Evolutionary conservation across 2,888 invertebrate genomes (phyloP), one percentile per base, ranked within the genome.

Genomic region (Pachliopta kotzebuea): DNA sequence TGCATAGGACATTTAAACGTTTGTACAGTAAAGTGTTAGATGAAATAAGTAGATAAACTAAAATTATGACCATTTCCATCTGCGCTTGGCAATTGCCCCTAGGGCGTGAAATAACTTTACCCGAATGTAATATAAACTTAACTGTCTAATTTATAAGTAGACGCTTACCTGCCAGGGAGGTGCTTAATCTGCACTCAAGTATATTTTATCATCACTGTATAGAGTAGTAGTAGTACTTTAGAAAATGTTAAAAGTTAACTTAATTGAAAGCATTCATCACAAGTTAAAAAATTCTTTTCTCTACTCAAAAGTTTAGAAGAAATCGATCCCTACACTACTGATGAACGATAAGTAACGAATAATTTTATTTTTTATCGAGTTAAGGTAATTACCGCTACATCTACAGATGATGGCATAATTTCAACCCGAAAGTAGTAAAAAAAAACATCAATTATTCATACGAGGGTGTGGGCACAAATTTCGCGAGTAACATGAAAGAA

Each of bases 141-240:
- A 60, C 20, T 52, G 61, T 50, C 37, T 66, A 55, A 59, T 58
- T 62, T 62, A 65, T 59, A 62, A 58, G 58, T 65, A 55, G 54
- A 55, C 58, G 55, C 37, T 50, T 65, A 49, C 61, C 58, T 23
- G 31, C 45, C 55, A 26, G 56, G 53, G 49, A 55, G 49, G 49
- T n/a, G 55, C 55, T 62, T 66, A 66, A 66, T 66, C 49, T 65
- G 18, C 65, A 65, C 50, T 65, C n/a, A 50, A 57, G 29, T 61
- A 61, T 20, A 57, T 61, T 57, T 61, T 56, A 60, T 31, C 42
- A 56, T 64, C 54, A n/a, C 50, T 64, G n/a, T 42, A 23, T 55
- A 50, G 55, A 52, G 58, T n/a, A n/a, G n/a, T n/a, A n/a, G n/a
- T n/a, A n/a, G n/a, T 63, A 59, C 29, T 18, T 29, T 31, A 42